phyloP scores from a whole-genome alignment of 2,888 invertebrate genomes.

The Exocentrus adspersus region DNA sequence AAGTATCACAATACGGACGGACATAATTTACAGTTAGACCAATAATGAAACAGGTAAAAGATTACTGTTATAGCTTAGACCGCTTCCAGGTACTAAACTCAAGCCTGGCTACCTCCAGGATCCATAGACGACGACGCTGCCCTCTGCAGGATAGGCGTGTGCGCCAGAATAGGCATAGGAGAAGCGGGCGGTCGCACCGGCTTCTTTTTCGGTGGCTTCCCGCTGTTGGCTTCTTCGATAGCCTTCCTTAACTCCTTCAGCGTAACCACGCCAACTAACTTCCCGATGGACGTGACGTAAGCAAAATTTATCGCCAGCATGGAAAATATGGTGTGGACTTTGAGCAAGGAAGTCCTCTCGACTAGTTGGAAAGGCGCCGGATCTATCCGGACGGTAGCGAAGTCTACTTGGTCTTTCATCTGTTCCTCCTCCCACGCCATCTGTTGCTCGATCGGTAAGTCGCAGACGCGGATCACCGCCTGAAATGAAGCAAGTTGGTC shows the following conservation, averaged over 20 bases:
- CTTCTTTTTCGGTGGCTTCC: slow-evolving; percentile 67
- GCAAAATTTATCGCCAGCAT: slow-evolving; percentile 95
- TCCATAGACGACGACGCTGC: slow-evolving; percentile 5
- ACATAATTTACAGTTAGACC: too few relatives aligned
- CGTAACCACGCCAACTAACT: slow-evolving; percentile 94
- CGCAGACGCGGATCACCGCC: slow-evolving; percentile 87
- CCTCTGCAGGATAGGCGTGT: slow-evolving; percentile 9
- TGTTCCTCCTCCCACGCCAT: slow-evolving; percentile 91
- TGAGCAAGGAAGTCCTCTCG: slow-evolving; percentile 88
- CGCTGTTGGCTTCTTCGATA: slow-evolving; percentile 89
- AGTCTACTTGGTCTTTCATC: slow-evolving; percentile 80
- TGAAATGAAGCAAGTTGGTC: slow-evolving; percentile 59
- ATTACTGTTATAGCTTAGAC: too few relatives aligned
- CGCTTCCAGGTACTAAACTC: too few relatives aligned
- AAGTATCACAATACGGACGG: too few relatives aligned
- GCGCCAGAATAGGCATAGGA: slow-evolving; percentile 13
- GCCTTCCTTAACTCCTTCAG: slow-evolving; percentile 91
- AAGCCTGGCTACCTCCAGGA: not conserved
- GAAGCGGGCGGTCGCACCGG: slow-evolving; percentile 17
- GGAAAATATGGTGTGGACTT: slow-evolving; percentile 88
- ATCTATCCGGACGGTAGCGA: slow-evolving; percentile 82
- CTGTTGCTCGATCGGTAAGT: slow-evolving; percentile 90
- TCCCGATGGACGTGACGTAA: slow-evolving; percentile 94
- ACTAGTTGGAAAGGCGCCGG: slow-evolving; percentile 97
- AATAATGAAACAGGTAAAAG: too few relatives aligned